A percentile compares a stretch with the other conserved stretches of the same genome.
phyloP scores from a whole-genome alignment of 2,888 invertebrate genomes.

The Druceiella hillmani region DNA sequence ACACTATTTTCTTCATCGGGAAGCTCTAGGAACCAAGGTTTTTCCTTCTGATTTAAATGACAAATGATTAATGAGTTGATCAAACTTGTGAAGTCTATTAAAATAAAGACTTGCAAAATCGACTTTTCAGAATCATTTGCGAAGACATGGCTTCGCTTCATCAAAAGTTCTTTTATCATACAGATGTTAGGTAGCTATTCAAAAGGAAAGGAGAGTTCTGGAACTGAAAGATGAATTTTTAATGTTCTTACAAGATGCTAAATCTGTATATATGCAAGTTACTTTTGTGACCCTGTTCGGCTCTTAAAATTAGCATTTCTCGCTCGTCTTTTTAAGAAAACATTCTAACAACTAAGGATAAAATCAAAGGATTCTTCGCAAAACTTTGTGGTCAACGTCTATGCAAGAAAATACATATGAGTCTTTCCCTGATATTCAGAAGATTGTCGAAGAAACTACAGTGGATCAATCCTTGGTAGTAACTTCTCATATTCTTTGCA shows the following conservation, averaged over 20 bases:
- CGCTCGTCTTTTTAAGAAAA: conserved; percentile 25
- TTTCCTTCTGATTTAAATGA: conserved; percentile 19
- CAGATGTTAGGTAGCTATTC: conserved; percentile 25
- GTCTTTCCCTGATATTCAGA: conserved; percentile 24
- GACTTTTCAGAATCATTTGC: conserved; percentile 25
- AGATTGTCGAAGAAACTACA: conserved; percentile 26
- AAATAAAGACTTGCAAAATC: conserved; percentile 26
- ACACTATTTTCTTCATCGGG: conserved; percentile 24
- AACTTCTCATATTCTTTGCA: conserved; percentile 24
- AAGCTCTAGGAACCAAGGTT: conserved; percentile 22
- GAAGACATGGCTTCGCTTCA: conserved; percentile 27
- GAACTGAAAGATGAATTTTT: conserved; percentile 21
- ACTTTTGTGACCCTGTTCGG: conserved; percentile 22
- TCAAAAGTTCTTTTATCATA: conserved; percentile 24
- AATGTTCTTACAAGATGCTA: conserved; percentile 20
- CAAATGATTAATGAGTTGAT: conserved; percentile 18
- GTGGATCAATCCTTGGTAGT: conserved; percentile 23
- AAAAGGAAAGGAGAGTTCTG: conserved; percentile 25
- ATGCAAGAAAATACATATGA: conserved; percentile 22
- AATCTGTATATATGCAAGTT: conserved; percentile 20
- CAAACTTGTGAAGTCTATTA: conserved; percentile 25
- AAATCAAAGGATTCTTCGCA: conserved; percentile 13
- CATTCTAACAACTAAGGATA: conserved; percentile 23
- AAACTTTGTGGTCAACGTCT: conserved; percentile 22
- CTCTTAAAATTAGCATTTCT: conserved; percentile 25